These are phyloP conservation scores for Chalcis sispes DNA, from an alignment of 2,888 invertebrate genomes.

Conservation along the genomic window DNA sequence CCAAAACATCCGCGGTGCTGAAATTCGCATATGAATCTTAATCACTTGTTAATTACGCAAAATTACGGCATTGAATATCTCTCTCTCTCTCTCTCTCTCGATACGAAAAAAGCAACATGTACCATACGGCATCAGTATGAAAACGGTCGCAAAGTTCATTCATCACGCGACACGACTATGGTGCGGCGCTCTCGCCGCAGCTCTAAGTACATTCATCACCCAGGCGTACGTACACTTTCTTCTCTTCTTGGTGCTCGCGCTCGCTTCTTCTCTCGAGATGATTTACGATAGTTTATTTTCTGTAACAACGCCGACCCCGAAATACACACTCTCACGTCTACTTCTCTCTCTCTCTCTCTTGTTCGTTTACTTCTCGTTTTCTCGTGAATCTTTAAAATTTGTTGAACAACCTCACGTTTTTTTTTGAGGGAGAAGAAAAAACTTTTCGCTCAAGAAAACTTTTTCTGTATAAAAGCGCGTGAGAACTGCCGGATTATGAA, in stretches of 20 bases:
- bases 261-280: slow-evolving; percentile 18
- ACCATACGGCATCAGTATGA: no score
- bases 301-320: slow-evolving; percentile 24
- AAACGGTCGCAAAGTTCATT: no score
- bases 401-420: slow-evolving; percentile 14
- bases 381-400: slow-evolving; percentile 11
- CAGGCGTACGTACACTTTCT: background rate
- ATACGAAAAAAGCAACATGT: background rate
- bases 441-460: background rate
- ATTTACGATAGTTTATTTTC: slow-evolving; percentile 50
- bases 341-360: no score
- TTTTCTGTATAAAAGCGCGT: background rate
- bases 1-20: no score
- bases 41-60: slow-evolving; percentile 44
- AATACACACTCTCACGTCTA: background rate
- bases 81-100: no score
- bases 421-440: background rate
- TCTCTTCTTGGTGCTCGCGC: background rate
- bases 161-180: slow-evolving; percentile 29
- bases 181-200: background rate
- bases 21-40: background rate
- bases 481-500: slow-evolving; percentile 14
- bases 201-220: slow-evolving; percentile 38
- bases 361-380: no score
- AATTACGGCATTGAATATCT: slow-evolving; percentile 11